Percentiles rank a stretch among this genome's conserved stretches.
Conservation (phyloP, 2,888 invertebrate species). For the Cephalotes varians region DNA sequence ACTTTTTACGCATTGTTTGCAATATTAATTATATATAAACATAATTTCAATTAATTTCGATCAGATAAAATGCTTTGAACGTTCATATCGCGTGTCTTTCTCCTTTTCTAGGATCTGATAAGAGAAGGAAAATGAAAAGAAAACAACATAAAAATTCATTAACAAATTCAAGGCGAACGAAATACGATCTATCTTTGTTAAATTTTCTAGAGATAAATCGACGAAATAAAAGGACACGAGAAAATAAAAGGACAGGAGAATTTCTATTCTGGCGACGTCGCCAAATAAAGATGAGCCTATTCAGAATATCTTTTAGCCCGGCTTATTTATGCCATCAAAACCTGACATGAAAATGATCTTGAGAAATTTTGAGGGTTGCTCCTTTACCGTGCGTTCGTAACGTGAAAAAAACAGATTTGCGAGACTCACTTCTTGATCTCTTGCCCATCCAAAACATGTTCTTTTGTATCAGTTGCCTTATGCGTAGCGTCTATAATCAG, state of each 20-base stretch:
- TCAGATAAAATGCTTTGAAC: conserved; percentile 7
- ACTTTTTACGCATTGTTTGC: background rate
- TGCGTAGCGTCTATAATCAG: conserved; percentile 39
- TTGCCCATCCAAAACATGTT: background rate
- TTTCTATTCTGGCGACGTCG: background rate
- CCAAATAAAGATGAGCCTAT: conserved; percentile 15
- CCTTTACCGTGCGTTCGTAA: background rate
- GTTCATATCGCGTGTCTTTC: background rate
- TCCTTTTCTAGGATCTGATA: background rate
- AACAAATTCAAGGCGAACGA: conserved; percentile 13
- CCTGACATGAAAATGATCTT: conserved; percentile 38
- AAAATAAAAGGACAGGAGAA: no score
- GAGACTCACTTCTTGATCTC: background rate
- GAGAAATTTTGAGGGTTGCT: conserved; percentile 24
- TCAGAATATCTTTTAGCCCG: conserved; percentile 35
- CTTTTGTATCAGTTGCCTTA: conserved; percentile 12
- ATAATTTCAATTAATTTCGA: background rate
- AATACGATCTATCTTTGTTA: conserved; percentile 15
- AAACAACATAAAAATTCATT: conserved; percentile 8
- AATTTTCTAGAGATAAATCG: conserved; percentile 1
- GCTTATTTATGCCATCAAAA: conserved; percentile 22
- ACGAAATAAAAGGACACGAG: background rate
- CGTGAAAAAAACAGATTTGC: background rate
- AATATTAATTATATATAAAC: background rate
- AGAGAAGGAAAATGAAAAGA: background rate